These are phyloP conservation scores for Venusia cambrica DNA, from an alignment of 2,888 invertebrate genomes.

Conservation along the genomic window DNA sequence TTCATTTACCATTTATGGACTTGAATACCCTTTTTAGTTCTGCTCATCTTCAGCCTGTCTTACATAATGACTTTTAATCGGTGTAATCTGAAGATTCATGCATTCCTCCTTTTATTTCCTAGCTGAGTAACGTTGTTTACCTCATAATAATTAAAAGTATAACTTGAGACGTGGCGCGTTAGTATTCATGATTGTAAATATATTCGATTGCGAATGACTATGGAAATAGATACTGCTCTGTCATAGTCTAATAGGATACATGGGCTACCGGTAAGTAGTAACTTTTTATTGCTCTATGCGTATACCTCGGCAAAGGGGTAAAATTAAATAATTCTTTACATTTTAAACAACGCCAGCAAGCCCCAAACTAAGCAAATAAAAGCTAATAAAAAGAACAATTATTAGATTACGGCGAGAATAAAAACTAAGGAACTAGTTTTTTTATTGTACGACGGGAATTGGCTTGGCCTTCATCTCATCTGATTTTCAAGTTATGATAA, in stretches of 20 bases:
- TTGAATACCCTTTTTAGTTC: slow-evolving; percentile 5
- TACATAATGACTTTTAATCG: slow-evolving; percentile 15
- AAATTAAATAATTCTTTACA: too few relatives aligned
- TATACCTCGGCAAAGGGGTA: too few relatives aligned
- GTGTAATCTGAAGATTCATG: slow-evolving; percentile 17
- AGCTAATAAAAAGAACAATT: too few relatives aligned
- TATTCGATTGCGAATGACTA: slow-evolving; percentile 12
- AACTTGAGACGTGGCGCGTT: slow-evolving; percentile 6
- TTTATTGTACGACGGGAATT: too few relatives aligned
- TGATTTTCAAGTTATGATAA: too few relatives aligned
- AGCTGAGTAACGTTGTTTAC: slow-evolving; percentile 20
- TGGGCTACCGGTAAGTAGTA: too few relatives aligned
- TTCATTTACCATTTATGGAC: not conserved
- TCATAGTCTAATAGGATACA: slow-evolving; percentile 8
- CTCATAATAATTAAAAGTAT: slow-evolving; percentile 14
- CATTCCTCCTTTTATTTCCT: slow-evolving; percentile 18
- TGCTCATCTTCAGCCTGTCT: slow-evolving; percentile 5
- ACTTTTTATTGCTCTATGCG: too few relatives aligned
- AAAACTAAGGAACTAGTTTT: too few relatives aligned
- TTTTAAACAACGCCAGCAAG: too few relatives aligned
- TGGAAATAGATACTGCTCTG: slow-evolving; percentile 12
- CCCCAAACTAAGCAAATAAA: too few relatives aligned
- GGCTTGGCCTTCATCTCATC: too few relatives aligned
- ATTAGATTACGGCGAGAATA: too few relatives aligned
- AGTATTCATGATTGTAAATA: slow-evolving; percentile 19